Percentiles rank a stretch among this genome's conserved stretches.
These are phyloP conservation scores for Allolobophora icterica DNA, from an alignment of 2,888 invertebrate species.

Conservation along the genomic window DNA sequence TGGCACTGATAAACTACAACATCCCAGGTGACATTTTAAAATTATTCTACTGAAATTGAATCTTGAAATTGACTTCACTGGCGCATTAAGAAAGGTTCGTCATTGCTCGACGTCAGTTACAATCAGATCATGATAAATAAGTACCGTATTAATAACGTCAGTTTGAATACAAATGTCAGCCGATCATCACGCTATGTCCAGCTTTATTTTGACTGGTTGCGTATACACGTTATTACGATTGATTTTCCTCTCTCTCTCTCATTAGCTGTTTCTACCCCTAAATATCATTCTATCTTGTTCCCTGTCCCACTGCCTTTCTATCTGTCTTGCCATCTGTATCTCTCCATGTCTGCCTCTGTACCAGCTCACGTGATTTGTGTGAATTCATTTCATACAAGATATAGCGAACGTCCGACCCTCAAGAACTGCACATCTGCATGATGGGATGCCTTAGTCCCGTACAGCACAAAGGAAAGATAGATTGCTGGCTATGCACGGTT, in stretches of 20 bases:
- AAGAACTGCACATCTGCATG: conserved; percentile 11
- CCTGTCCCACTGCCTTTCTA: background rate
- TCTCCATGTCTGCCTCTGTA: background rate
- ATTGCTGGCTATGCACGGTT: background rate
- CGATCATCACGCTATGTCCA: background rate
- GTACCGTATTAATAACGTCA: background rate
- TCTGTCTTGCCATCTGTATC: background rate
- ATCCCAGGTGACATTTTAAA: background rate
- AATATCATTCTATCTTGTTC: background rate
- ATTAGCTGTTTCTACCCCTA: background rate
- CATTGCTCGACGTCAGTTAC: background rate
- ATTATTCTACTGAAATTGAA: background rate
- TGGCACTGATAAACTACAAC: too few relatives aligned
- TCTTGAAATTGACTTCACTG: background rate
- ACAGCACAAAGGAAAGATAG: background rate
- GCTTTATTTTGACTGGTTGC: background rate
- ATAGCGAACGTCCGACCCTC: background rate
- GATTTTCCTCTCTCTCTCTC: background rate
- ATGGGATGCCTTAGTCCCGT: background rate
- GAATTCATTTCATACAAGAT: conserved; percentile 11
- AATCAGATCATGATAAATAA: background rate
- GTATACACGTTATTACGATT: background rate
- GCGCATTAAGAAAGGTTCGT: background rate
- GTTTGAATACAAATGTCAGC: background rate
- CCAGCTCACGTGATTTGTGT: background rate